A percentile compares a stretch with the other conserved stretches of the same genome.
Conservation (phyloP, 30 jellyfish, hydroid and myxozoan genomes). For the Aurelia sp. region DNA sequence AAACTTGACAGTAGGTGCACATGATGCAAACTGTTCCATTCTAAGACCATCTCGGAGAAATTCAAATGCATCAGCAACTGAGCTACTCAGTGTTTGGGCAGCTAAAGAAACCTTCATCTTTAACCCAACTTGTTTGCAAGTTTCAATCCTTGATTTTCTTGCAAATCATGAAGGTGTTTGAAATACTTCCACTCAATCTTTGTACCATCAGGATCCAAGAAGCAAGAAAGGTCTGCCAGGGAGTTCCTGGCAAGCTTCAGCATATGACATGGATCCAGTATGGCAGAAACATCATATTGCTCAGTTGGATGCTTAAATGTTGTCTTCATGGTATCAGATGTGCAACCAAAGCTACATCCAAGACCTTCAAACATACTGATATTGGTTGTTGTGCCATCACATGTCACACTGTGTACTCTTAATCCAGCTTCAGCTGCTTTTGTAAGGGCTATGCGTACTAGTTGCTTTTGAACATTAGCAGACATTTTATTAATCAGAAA, state of each 20-base stretch:
- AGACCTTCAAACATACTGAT: background rate
- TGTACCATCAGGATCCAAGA: background rate
- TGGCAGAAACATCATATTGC: conserved; percentile 1
- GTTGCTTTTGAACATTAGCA: conserved; percentile 28
- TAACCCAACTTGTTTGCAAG: conserved; percentile 20
- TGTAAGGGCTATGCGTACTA: background rate
- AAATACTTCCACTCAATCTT: conserved; percentile 39
- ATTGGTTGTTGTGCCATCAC: conserved; percentile 48
- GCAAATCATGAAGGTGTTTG: conserved; percentile 6
- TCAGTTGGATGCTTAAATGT: conserved; percentile 20
- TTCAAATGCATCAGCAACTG: conserved; percentile 52
- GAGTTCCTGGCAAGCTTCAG: conserved; percentile 67
- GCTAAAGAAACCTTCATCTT: conserved; percentile 62
- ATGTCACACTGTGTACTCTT: conserved; percentile 19
- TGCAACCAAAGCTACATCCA: too few species aligned
- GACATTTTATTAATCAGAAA: conserved; percentile 5
- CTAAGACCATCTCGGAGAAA: background rate
- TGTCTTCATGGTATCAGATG: too few species aligned
- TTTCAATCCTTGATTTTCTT: conserved; percentile 38
- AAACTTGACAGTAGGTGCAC: conserved; percentile 3
- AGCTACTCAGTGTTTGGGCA: conserved; percentile 48
- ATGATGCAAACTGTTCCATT: background rate
- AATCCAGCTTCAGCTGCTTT: conserved; percentile 35
- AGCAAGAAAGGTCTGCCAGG: conserved; percentile 36
- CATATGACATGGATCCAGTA: conserved; percentile 71